Percentiles rank a stretch among this genome's conserved stretches.
Conservation (phyloP, 2,113 vertebrate species). For the Eulemur rufifrons region DNA sequence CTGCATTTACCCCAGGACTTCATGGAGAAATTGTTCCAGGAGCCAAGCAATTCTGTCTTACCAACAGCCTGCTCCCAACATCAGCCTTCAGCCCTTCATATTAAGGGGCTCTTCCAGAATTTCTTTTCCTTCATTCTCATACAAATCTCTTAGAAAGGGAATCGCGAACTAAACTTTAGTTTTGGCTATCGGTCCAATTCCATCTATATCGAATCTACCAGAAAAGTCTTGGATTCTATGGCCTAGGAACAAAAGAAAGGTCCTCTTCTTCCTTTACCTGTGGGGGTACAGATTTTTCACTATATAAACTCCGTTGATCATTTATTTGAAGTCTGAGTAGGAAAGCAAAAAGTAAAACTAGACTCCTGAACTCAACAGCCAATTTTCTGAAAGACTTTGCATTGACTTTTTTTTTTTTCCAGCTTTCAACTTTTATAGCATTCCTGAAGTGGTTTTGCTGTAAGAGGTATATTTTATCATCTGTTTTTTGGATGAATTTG, state of each 20-base stretch:
- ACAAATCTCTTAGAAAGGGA: not conserved
- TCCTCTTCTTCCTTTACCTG: not conserved
- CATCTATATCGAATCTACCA: not conserved
- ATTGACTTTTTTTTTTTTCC: not conserved
- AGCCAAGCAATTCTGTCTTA: not conserved
- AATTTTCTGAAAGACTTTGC: not conserved
- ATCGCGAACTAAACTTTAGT: not conserved
- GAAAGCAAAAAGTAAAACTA: conserved; percentile 7
- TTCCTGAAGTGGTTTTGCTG: not conserved
- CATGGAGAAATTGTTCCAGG: not conserved
- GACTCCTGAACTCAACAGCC: not conserved
- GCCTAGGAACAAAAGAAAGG: not conserved
- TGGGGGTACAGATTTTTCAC: not conserved
- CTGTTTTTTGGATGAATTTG: not conserved
- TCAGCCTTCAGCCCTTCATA: not conserved
- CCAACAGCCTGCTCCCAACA: not conserved
- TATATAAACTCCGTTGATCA: not conserved
- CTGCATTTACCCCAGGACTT: not conserved
- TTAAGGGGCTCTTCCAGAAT: not conserved
- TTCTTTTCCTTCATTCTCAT: not conserved
- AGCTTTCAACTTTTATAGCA: not conserved
- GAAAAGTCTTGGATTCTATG: not conserved
- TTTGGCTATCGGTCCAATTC: not conserved
- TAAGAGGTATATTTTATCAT: not conserved
- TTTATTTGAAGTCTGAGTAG: not conserved